A percentile compares a stretch with the other conserved stretches of the same genome.
phyloP scores from a whole-genome alignment of 2,888 invertebrate genomes.

The Carabus problematicus region DNA sequence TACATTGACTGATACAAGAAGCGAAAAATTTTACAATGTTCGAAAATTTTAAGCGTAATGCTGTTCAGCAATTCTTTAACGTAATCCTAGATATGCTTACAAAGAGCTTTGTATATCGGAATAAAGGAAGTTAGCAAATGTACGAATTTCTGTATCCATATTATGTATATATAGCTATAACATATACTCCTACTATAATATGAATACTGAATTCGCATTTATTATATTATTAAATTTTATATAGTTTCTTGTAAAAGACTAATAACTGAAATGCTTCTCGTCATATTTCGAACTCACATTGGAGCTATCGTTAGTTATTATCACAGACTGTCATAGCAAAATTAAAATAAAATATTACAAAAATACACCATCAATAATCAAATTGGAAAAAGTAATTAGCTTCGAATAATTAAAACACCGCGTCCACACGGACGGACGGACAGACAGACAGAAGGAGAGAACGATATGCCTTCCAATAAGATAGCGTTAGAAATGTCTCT shows the following conservation, averaged over 20 bases:
- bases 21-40: slow-evolving; percentile 34
- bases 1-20: slow-evolving; percentile 38
- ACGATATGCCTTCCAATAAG: slow-evolving; percentile 44
- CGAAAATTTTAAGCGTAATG: slow-evolving; percentile 34
- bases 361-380: slow-evolving; percentile 34
- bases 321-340: slow-evolving; percentile 62
- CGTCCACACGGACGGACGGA: slow-evolving; percentile 2
- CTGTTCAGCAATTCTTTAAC: slow-evolving; percentile 6
- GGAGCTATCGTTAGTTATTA: slow-evolving; percentile 57
- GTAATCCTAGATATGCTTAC: too few species aligned
- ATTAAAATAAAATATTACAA: slow-evolving; percentile 49
- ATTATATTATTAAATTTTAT: too few species aligned
- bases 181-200: too few species aligned
- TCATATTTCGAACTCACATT: slow-evolving; percentile 52
- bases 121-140: too few species aligned
- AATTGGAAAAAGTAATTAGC: background rate
- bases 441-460: slow-evolving; percentile 48
- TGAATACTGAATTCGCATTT: too few species aligned
- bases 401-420: slow-evolving; percentile 12
- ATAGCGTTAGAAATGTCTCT: background rate
- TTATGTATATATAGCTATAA: too few species aligned
- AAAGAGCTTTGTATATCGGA: too few species aligned
- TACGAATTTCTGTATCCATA: too few species aligned
- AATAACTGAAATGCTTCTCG: slow-evolving; percentile 21
- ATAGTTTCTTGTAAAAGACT: background rate